Evolutionary conservation across 2,888 invertebrate species (phyloP).

Genomic region (Nephrotoma flavescens): DNA sequence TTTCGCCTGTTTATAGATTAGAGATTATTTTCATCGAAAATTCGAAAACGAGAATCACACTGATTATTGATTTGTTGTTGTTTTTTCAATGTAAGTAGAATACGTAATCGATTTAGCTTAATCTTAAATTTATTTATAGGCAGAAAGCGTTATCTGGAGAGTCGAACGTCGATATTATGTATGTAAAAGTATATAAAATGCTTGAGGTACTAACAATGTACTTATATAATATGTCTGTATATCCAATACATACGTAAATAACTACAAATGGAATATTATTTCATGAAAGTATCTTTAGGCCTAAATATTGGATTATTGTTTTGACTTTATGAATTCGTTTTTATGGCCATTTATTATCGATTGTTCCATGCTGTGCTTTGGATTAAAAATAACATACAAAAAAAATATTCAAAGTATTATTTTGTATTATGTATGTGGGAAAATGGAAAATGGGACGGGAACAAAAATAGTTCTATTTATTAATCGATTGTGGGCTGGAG

Average conservation of each 20-base stretch:
- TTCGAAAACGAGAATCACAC: too few relatives aligned
- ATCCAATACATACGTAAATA: neutral
- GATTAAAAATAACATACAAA: neutral
- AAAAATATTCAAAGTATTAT: neutral
- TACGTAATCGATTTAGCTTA: neutral
- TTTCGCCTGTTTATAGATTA: too few relatives aligned
- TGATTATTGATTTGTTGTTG: neutral
- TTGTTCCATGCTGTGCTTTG: neutral
- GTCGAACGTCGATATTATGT: too few relatives aligned
- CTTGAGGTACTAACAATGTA: too few relatives aligned
- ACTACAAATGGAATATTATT: neutral
- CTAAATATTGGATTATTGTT: neutral
- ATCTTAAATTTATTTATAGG: neutral
- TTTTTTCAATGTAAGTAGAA: neutral
- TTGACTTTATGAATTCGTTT: neutral
- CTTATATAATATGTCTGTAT: neutral
- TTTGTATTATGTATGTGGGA: too few relatives aligned
- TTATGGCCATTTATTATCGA: neutral
- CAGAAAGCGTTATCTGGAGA: neutral
- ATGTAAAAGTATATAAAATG: neutral
- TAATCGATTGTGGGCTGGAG: too few relatives aligned
- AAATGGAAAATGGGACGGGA: too few relatives aligned
- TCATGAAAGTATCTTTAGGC: neutral
- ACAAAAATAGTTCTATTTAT: too few relatives aligned
- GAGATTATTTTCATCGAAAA: too few relatives aligned